Evolutionary conservation across 2,113 vertebrate genomes (phyloP).

Genomic region (Nothocercus nigrocapillus): DNA sequence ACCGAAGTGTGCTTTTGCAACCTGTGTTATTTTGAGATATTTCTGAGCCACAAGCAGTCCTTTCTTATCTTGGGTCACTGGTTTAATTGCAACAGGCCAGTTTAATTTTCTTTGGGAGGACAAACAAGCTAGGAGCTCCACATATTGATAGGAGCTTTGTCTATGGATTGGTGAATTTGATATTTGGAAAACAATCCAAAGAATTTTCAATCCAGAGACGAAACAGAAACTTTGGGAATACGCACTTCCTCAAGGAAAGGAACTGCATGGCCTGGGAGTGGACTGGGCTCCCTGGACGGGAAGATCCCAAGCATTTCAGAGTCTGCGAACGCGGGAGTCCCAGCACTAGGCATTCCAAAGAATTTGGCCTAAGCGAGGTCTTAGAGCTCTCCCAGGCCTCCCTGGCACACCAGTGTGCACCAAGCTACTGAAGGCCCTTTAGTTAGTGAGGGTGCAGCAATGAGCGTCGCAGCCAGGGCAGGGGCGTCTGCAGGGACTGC

Average conservation of each 20-base stretch:
- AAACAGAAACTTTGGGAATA: background rate
- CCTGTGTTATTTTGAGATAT: background rate
- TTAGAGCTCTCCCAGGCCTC: background rate
- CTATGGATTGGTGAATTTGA: background rate
- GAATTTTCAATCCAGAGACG: background rate
- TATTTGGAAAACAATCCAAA: background rate
- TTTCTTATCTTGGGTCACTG: background rate
- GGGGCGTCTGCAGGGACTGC: background rate
- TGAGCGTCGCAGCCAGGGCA: background rate
- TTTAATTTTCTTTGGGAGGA: background rate
- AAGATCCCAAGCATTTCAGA: background rate
- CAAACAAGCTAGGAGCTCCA: background rate
- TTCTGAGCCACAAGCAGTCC: background rate
- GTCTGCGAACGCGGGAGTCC: accelerated
- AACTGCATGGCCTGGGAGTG: background rate
- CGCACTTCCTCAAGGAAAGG: background rate
- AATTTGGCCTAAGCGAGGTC: too few species aligned
- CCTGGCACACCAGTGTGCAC: background rate
- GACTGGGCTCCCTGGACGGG: too few species aligned
- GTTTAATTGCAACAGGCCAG: background rate
- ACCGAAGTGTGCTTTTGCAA: background rate
- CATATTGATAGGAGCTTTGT: background rate
- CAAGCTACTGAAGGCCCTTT: background rate
- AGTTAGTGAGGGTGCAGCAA: background rate
- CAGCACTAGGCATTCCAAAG: background rate